Percentiles rank a stretch among this genome's conserved stretches.
Conservation (phyloP, 2,113 vertebrate species). For the Heloderma charlesbogerti region DNA sequence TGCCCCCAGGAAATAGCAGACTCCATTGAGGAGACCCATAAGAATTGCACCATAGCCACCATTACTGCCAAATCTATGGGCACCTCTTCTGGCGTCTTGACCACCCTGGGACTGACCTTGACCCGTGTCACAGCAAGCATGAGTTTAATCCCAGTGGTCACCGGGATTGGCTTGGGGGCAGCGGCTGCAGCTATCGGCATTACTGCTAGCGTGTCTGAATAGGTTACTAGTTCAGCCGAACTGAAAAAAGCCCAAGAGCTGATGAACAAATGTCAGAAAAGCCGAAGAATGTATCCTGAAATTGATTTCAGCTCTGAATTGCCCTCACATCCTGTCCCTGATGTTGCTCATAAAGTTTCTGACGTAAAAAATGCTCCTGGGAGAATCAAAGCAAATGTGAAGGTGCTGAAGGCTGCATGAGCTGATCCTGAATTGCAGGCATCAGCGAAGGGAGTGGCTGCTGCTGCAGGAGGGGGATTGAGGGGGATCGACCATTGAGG, state of each 20-base stretch:
- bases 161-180: background rate
- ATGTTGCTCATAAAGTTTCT: background rate
- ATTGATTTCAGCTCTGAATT: constrained; percentile 10
- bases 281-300: background rate
- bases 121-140: background rate
- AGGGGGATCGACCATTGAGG: fast-evolving
- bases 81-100: fast-evolving
- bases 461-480: fast-evolving
- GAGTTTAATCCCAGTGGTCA: constrained; percentile 44
- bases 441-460: background rate
- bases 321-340: background rate
- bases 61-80: background rate
- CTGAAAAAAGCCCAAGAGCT: background rate
- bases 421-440: background rate
- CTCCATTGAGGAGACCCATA: background rate
- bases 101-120: constrained; percentile 11
- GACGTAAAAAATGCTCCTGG: background rate
- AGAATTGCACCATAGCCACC: background rate
- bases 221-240: background rate
- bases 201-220: fast-evolving
- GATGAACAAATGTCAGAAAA: background rate
- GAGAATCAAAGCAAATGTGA: background rate
- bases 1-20: background rate
- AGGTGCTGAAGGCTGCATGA: background rate
- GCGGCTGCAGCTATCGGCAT: background rate